Conservation (phyloP, 2,888 invertebrate species). For the Sphaeridia pumilis region DNA sequence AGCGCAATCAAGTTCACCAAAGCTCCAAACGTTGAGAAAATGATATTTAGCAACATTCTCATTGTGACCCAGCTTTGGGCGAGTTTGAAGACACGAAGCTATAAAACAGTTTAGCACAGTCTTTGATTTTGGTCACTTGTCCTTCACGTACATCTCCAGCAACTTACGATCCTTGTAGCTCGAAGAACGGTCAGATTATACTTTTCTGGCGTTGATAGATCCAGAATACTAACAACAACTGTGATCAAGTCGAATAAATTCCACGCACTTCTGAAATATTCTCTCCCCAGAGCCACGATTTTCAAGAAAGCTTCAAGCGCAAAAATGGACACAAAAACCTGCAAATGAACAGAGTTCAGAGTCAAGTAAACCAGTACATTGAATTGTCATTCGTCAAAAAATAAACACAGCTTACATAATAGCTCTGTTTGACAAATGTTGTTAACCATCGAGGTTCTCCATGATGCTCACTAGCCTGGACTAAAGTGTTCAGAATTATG, state of each 20-base stretch:
- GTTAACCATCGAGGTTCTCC: constrained; percentile 75
- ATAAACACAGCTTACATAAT: no score
- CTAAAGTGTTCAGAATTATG: constrained; percentile 85
- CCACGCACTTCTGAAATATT: constrained; percentile 88
- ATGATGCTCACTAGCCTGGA: constrained; percentile 86
- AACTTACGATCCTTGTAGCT: constrained; percentile 74
- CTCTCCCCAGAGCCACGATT: constrained; percentile 80
- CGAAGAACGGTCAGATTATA: constrained; percentile 76
- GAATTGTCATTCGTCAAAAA: no score
- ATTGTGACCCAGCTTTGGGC: constrained; percentile 97
- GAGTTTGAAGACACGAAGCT: constrained; percentile 83
- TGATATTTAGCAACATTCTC: constrained; percentile 90
- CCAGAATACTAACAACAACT: constrained; percentile 80
- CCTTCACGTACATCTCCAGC: no score
- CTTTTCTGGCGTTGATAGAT: constrained; percentile 52
- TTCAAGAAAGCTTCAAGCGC: constrained; percentile 87
- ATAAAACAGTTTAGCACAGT: no score
- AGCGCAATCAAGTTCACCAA: constrained; percentile 90
- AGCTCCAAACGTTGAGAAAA: constrained; percentile 88
- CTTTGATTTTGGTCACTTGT: no score
- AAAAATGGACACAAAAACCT: constrained; percentile 93
- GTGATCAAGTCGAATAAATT: constrained; percentile 92
- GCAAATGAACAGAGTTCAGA: no score
- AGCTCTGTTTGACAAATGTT: no score
- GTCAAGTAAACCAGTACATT: no score